These are phyloP conservation scores for Hermetia illucens DNA, from an alignment of 1,140 invertebrate genomes.

Conservation along the genomic window DNA sequence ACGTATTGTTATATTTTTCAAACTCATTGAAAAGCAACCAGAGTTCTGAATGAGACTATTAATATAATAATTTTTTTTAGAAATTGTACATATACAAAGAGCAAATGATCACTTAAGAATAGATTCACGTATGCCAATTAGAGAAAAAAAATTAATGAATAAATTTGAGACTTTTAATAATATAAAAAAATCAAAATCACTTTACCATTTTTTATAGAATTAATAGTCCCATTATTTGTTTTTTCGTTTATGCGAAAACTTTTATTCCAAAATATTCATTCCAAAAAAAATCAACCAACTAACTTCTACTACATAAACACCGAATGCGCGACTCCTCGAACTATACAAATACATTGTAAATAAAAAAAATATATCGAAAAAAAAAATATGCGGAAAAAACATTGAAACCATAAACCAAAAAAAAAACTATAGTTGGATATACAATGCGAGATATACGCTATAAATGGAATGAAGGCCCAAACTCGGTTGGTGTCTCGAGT, in stretches of 20 bases:
- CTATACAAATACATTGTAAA: no score
- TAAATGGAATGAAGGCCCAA: slow-evolving; percentile 86
- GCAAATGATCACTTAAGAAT: background rate
- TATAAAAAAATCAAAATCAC: slow-evolving; percentile 1
- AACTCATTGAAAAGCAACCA: background rate
- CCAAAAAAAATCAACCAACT: slow-evolving; percentile 11
- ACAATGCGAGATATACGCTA: slow-evolving; percentile 93
- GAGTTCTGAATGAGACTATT: slow-evolving; percentile 30
- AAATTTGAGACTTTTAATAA: slow-evolving; percentile 2
- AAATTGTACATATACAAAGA: slow-evolving; percentile 8
- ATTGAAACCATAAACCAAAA: slow-evolving; percentile 7
- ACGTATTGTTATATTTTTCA: slow-evolving; percentile 1
- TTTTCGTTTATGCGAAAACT: slow-evolving; percentile 17
- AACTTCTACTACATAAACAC: no score
- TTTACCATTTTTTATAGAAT: slow-evolving; percentile 8
- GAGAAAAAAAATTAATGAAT: slow-evolving; percentile 3
- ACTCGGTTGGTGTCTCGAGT: slow-evolving; percentile 81
- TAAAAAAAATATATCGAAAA: slow-evolving; percentile 3
- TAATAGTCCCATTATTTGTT: slow-evolving; percentile 29
- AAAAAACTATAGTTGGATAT: slow-evolving; percentile 68
- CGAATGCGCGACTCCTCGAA: no score
- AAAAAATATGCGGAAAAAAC: slow-evolving; percentile 7
- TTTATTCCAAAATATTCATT: slow-evolving; percentile 9
- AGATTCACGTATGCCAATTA: no score
- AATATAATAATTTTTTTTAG: slow-evolving; percentile 12